phyloP scores from a whole-genome alignment of 2,797 vertebrate species.

The Sebastes hubbsi region DNA sequence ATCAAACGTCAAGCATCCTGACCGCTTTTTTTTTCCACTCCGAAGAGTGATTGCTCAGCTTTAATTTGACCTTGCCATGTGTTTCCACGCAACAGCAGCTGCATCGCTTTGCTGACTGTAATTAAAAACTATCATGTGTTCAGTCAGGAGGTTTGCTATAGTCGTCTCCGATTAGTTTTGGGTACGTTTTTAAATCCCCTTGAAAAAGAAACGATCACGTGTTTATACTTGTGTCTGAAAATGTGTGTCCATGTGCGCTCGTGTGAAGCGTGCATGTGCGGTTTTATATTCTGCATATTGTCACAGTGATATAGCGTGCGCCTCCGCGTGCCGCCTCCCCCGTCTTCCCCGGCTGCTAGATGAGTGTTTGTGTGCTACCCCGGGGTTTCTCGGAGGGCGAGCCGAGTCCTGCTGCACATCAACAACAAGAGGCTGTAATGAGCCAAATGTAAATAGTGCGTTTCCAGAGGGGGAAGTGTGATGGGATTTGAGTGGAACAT shows the following conservation, averaged over 20 bases:
- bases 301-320: not conserved
- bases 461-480: conserved; percentile 75
- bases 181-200: conserved; percentile 16
- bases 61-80: conserved; percentile 45
- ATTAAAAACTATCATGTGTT: conserved; percentile 49
- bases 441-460: conserved; percentile 76
- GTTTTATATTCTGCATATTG: not conserved
- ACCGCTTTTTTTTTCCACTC: conserved; percentile 14
- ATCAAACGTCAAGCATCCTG: conserved; percentile 27
- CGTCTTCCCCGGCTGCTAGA: conserved; percentile 45
- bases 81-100: conserved; percentile 51
- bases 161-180: conserved; percentile 25
- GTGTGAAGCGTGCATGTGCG: not conserved
- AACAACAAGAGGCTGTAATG: conserved; percentile 74
- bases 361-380: conserved; percentile 67
- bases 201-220: not conserved
- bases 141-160: conserved; percentile 15
- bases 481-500: conserved; percentile 70
- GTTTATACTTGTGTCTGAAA: not conserved
- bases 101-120: conserved; percentile 37
- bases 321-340: conserved; percentile 3
- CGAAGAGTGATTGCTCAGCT: conserved; percentile 40
- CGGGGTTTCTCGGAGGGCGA: conserved; percentile 72
- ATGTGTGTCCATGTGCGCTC: not conserved
- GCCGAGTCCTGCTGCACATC: conserved; percentile 70